Base-by-base conservation (phyloP, 1,140 invertebrate genomes). In the Drusus annulatus region DNA sequence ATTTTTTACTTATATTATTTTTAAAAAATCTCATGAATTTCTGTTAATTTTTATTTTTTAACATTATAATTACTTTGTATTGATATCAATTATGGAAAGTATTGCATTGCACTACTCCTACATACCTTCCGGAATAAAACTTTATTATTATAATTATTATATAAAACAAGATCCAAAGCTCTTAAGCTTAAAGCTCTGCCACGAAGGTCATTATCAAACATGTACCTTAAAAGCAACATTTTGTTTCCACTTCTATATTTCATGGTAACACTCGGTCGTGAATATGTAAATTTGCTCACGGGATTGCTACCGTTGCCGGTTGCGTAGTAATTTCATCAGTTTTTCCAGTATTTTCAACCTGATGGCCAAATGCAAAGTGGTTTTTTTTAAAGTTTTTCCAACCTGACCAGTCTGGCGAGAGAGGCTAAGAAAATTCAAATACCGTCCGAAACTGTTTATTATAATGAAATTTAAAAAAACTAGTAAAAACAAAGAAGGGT, bases 391-490 rank as follows among this genome's bases (percentile, higher is more conserved):
- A 13, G 25, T n/a, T 65, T 65, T 28, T 2, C 10, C 23, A n/a
- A 65, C 36, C 36, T 25, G 28, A 65, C 62, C 25, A 10, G 62
- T 65, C 62, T 15, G 28, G 62, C 25, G 17, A 31, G 16, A 16
- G 16, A 28, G 25, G 23, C 16, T 8, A 25, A 16, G 23, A 28
- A 28, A 15, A 25, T 28, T 31, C 28, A 25, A 65, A 65, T 28
- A 28, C 2, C 16, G 62, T n/a, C n/a, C n/a, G n/a, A n/a, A n/a
- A n/a, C n/a, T n/a, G 25, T 21, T 60, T 23, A 60, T 21, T 7
- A 10, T 60, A 60, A 60, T 5, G 23, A 60, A 60, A 60, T 60
- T 58, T 58, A 28, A 58, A 58, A 60, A 19, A 60, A n/a, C n/a
- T n/a, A n/a, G n/a, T n/a, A 56, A 56, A 21, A 23, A 21, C 7